These are phyloP conservation scores for Platichthys flesus DNA, from an alignment of 2,113 vertebrate species.

Conservation along the genomic window DNA sequence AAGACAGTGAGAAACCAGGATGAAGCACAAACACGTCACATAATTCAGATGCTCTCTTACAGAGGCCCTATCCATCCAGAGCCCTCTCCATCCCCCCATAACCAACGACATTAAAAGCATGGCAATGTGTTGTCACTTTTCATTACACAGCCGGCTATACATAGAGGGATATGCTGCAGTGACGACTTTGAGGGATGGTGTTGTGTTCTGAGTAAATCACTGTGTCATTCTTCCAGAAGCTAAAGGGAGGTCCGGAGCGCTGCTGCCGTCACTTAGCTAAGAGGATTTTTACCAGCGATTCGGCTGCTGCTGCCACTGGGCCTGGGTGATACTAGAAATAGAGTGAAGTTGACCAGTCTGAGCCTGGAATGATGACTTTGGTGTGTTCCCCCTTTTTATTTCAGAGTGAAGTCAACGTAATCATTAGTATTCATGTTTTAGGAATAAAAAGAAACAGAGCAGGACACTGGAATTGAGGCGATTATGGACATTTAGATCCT, in stretches of 20 bases:
- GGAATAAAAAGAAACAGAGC: constrained; percentile 2
- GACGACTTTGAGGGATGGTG: constrained; percentile 73
- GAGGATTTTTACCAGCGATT: constrained; percentile 64
- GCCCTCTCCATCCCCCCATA: constrained; percentile 51
- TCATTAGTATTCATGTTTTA: constrained; percentile 30
- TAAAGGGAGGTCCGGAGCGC: constrained; percentile 18
- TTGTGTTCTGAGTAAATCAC: constrained; percentile 63
- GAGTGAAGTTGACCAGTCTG: constrained; percentile 40
- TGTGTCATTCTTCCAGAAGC: constrained; percentile 58
- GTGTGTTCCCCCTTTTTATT: constrained; percentile 34
- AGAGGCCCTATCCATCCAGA: constrained; percentile 38
- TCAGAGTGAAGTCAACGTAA: constrained; percentile 36
- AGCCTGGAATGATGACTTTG: constrained; percentile 28
- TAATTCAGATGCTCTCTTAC: constrained; percentile 33
- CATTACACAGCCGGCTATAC: constrained; percentile 74
- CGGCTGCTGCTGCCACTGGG: constrained; percentile 18
- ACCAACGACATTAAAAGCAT: constrained; percentile 73
- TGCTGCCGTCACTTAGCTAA: constrained; percentile 52
- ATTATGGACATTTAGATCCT: constrained; percentile 11
- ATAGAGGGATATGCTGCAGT: constrained; percentile 49
- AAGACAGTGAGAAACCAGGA: constrained; percentile 33
- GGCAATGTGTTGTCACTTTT: constrained; percentile 73
- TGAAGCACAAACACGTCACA: constrained; percentile 25
- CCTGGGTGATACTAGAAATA: constrained; percentile 23
- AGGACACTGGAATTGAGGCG: constrained; percentile 9